These are phyloP conservation scores for Nothobranchius kuhntae DNA, from an alignment of 2,113 vertebrate species.

Conservation along the genomic window DNA sequence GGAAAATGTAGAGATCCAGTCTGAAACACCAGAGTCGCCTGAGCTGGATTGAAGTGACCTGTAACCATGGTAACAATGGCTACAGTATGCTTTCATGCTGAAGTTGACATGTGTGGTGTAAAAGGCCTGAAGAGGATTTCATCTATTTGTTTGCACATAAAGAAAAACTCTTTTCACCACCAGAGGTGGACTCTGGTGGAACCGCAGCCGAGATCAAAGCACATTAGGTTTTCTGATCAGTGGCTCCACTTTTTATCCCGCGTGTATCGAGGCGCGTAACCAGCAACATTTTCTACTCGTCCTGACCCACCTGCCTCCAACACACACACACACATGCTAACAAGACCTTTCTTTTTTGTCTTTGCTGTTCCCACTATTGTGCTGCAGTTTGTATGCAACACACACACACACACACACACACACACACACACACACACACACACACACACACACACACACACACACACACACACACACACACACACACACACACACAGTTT, in stretches of 20 bases:
- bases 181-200: conserved; percentile 2
- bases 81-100: conserved; percentile 23
- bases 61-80: conserved; percentile 12
- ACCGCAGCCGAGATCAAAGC: conserved; percentile 37
- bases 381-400: neutral
- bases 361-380: conserved; percentile 20
- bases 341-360: conserved; percentile 13
- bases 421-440: too few species aligned
- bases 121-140: conserved; percentile 33
- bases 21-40: conserved; percentile 56
- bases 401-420: too few species aligned
- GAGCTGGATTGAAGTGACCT: conserved; percentile 61
- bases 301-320: conserved; percentile 11
- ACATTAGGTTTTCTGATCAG: conserved; percentile 45
- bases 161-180: conserved; percentile 22
- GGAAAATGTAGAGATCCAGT: conserved; percentile 21
- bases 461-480: too few species aligned
- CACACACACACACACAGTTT: too few species aligned
- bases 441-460: too few species aligned
- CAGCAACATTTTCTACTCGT: conserved; percentile 72
- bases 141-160: conserved; percentile 59
- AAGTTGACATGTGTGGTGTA: conserved; percentile 6
- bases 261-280: conserved; percentile 49
- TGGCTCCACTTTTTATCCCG: conserved; percentile 35
- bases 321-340: conserved; percentile 22